Base-by-base conservation (phyloP, 2,797 vertebrate genomes). In the Eulemur coronatus region DNA sequence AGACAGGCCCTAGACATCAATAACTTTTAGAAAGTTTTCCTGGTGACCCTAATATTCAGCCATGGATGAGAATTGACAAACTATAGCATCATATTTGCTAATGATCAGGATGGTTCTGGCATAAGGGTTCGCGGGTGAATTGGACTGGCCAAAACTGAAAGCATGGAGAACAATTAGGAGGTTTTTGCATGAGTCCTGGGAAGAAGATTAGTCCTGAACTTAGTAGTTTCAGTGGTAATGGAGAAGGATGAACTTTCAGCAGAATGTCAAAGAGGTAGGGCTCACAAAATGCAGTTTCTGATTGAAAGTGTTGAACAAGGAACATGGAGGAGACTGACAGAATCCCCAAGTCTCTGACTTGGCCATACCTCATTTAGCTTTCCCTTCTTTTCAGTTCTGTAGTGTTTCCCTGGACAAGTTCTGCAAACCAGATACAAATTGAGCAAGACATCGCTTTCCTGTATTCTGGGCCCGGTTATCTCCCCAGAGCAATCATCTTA, bases 351-450 rank as follows among this genome's bases (percentile, higher is more conserved):
- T n/a, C n/a, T 11, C 41, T 72, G 22, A 38, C 38, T n/a, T 48
- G 15, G 38, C 69, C 82, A 28, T 38, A n/a, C 57, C 22, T 94
- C 81, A 94, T 91, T 97, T 86, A 89, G n/a, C n/a, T 91, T 95
- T 59, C 20, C 41, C 50, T 90, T 72, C 28, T 30, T 78, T 87
- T 82, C 10, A 75, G 28, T 92, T 82, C 48, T 33, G 6, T 70
- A 57, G 50, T 65, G 35, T 55, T 94, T 97, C 17, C 57, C 57
- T 59, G 11, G 84, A 75, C 46, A 86, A 84, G 7, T 57, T 95
- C 78, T 89, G 13, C 1, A 14, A 81, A 80, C 46, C 30, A 94
- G 50, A 65, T 55, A 84, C 41, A 94, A 89, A 94, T n/a, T 75
- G 35, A 93, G 22, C 50, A 93, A 91, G 92, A 57, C 52, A 33